Evolutionary conservation across 2,797 vertebrate species (phyloP).

Genomic region (Pampus argenteus): DNA sequence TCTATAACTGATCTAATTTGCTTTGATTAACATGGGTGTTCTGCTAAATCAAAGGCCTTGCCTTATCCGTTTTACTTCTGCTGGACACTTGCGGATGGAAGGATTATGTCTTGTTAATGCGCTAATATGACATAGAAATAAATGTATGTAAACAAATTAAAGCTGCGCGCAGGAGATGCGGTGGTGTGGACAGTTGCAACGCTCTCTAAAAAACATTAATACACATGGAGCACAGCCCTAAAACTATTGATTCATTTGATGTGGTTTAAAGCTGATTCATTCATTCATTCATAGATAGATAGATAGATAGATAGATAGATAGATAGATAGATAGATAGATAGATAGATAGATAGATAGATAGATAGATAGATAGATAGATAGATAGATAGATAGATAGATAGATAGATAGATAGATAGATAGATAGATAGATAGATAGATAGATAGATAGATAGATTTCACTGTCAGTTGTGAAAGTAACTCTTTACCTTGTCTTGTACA

Average conservation of each 20-base stretch:
- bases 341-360: conserved; percentile 16
- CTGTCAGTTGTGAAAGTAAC: background rate
- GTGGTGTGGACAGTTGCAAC: background rate
- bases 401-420: conserved; percentile 7
- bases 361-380: background rate
- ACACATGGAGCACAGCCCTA: background rate
- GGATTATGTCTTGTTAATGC: conserved; percentile 3
- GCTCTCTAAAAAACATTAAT: background rate
- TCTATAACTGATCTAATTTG: conserved; percentile 18
- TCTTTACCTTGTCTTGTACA: background rate
- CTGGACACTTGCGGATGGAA: conserved; percentile 25
- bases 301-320: conserved; percentile 18
- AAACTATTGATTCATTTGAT: too few relatives aligned
- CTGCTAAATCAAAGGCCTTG: conserved; percentile 17
- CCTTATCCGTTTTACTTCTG: conserved; percentile 16
- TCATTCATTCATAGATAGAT: background rate
- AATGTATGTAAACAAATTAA: background rate
- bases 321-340: conserved; percentile 5
- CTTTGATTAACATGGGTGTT: conserved; percentile 31
- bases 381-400: conserved; percentile 14
- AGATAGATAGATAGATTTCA: background rate
- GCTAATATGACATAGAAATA: background rate
- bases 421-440: conserved; percentile 15
- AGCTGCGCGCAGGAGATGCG: conserved; percentile 3
- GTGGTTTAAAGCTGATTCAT: background rate